Percentiles rank a stretch among this genome's conserved stretches.
Evolutionary conservation across 1,140 invertebrate genomes (phyloP).

Genomic region (Atta cephalotes): DNA sequence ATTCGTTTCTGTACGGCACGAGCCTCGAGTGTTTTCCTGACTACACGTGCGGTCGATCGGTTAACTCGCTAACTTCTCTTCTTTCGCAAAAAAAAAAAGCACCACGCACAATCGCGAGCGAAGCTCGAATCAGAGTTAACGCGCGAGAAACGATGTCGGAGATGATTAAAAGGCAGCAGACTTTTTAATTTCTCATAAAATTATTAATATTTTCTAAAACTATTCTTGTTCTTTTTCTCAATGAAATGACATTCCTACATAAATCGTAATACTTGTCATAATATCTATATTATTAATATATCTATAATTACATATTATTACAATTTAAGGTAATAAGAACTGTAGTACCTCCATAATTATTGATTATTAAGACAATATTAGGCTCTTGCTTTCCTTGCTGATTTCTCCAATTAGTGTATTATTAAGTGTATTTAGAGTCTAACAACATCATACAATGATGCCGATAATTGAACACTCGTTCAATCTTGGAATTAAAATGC

Average conservation of each 20-base stretch:
- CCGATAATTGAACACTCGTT: constrained; percentile 35
- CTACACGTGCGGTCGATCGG: constrained; percentile 64
- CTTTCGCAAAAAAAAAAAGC: constrained; percentile 37
- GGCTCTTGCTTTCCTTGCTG: neutral
- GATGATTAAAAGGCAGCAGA: constrained; percentile 34
- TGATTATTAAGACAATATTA: neutral
- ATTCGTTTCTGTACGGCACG: constrained; percentile 76
- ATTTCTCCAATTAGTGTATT: neutral
- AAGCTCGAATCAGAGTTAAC: constrained; percentile 50
- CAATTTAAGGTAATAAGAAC: neutral
- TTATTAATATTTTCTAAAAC: constrained; percentile 22
- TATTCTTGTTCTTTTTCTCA: neutral
- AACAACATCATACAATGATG: constrained; percentile 15
- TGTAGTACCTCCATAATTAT: neutral
- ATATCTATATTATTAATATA: neutral
- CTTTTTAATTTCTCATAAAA: constrained; percentile 16
- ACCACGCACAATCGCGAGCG: constrained; percentile 26
- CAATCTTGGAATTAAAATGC: constrained; percentile 51
- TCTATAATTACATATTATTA: neutral
- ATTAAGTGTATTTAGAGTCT: constrained; percentile 20
- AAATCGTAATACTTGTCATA: neutral
- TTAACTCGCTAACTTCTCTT: constrained; percentile 63
- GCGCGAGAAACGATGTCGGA: constrained; percentile 42
- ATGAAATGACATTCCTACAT: neutral
- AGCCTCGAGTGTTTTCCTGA: constrained; percentile 71